Evolutionary conservation across 37 sponge, comb jelly and placozoan species (phyloP).

Genomic region (Mnemiopsis leidyi): DNA sequence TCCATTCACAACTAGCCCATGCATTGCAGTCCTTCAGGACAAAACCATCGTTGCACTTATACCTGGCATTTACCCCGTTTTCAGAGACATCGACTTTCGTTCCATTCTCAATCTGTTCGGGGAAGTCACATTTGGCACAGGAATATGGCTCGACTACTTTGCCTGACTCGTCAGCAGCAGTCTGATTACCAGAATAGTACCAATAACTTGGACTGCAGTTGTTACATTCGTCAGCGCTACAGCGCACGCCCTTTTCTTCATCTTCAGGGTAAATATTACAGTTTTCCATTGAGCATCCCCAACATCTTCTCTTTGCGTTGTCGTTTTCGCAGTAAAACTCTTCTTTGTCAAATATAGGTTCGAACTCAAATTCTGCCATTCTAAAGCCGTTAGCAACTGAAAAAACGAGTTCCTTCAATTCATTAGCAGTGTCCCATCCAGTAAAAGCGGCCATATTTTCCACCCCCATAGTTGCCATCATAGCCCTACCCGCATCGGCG

Average conservation of each 20-base stretch:
- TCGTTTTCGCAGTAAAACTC: constrained; percentile 29
- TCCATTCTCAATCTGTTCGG: not conserved
- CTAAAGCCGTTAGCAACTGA: not conserved
- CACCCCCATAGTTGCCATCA: not conserved
- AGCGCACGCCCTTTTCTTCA: not conserved
- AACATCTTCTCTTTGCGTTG: not conserved
- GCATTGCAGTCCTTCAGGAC: not conserved
- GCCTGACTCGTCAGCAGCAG: not conserved
- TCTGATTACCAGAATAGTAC: not conserved
- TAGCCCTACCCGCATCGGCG: not conserved
- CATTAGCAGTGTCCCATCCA: not conserved
- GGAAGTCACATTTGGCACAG: constrained; percentile 25
- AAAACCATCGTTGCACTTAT: not conserved
- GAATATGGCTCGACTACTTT: not conserved
- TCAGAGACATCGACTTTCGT: not conserved
- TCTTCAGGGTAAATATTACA: not conserved
- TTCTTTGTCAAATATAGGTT: not conserved
- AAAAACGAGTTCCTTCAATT: not conserved
- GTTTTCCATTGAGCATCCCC: not conserved
- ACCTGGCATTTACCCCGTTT: not conserved
- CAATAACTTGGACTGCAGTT: not conserved
- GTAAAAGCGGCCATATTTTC: not conserved
- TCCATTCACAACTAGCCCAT: not conserved
- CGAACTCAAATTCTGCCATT: not conserved
- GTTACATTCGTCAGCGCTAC: constrained; percentile 15